Evolutionary conservation across 2,113 vertebrate genomes (phyloP).

Genomic region (Chlamydotis undulata): DNA sequence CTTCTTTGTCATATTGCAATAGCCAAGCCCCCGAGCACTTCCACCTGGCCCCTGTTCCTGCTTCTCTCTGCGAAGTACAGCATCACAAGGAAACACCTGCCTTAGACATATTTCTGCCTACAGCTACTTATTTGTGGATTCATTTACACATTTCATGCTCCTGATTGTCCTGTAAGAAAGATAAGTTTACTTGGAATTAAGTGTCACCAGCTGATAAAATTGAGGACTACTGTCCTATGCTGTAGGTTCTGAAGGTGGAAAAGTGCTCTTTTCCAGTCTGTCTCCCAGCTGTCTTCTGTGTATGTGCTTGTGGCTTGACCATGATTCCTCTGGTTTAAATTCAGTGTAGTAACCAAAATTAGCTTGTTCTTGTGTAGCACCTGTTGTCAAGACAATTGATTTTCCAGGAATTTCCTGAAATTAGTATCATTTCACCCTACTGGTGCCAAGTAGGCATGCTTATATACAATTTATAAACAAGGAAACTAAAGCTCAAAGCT

Average conservation of each 20-base stretch:
- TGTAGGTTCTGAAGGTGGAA: not conserved
- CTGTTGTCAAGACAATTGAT: slow-evolving; percentile 42
- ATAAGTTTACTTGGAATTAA: not conserved
- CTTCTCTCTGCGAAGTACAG: not conserved
- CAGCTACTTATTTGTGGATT: not conserved
- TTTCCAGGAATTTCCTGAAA: slow-evolving; percentile 53
- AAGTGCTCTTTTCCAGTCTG: not conserved
- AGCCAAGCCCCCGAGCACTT: not conserved
- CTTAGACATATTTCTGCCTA: not conserved
- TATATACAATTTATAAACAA: slow-evolving; percentile 18
- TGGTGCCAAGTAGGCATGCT: not conserved
- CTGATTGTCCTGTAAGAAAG: not conserved
- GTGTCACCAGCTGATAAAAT: not conserved
- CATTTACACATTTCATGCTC: not conserved
- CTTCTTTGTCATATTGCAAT: not conserved
- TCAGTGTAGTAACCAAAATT: not conserved
- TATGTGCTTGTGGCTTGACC: not conserved
- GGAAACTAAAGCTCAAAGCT: not conserved
- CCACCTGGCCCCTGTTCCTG: not conserved
- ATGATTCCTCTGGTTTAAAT: not conserved
- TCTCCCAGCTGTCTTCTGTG: not conserved
- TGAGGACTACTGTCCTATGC: not conserved
- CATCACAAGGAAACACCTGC: not conserved
- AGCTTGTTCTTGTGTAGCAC: not conserved
- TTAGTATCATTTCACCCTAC: not conserved